Evolutionary conservation across 2,888 invertebrate species (phyloP).

Genomic region (Tachina lurida): DNA sequence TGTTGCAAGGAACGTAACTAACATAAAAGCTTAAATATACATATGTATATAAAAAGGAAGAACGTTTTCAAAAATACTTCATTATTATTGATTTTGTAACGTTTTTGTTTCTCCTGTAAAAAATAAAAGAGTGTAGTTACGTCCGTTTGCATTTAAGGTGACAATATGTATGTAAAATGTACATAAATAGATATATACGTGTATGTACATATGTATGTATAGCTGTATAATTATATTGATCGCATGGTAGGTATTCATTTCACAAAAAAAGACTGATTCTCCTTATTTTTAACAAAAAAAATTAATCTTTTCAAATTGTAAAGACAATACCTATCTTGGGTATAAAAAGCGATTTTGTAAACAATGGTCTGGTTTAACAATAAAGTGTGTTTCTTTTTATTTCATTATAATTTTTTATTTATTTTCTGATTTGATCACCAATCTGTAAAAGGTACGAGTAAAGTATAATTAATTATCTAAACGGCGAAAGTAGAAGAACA

Average conservation of each 20-base stretch:
- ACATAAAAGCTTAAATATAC: no score
- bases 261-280: background rate
- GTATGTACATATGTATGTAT: no score
- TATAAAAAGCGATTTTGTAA: conserved; percentile 10
- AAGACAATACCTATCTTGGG: conserved; percentile 35
- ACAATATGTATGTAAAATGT: no score
- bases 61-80: no score
- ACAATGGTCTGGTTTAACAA: conserved; percentile 17
- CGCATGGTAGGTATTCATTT: background rate
- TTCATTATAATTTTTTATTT: background rate
- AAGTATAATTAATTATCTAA: conserved; percentile 47
- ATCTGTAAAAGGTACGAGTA: background rate
- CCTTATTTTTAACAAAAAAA: background rate
- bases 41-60: no score
- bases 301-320: conserved; percentile 26
- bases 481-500: conserved; percentile 21
- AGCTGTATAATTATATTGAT: no score
- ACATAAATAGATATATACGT: no score
- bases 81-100: no score
- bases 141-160: no score
- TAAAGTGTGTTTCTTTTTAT: background rate
- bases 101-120: no score
- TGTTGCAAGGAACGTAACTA: no score
- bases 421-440: conserved; percentile 33
- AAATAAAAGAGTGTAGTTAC: no score